Base-by-base conservation (phyloP, 2,113 vertebrate genomes). In the Nannobrachium achirus region DNA sequence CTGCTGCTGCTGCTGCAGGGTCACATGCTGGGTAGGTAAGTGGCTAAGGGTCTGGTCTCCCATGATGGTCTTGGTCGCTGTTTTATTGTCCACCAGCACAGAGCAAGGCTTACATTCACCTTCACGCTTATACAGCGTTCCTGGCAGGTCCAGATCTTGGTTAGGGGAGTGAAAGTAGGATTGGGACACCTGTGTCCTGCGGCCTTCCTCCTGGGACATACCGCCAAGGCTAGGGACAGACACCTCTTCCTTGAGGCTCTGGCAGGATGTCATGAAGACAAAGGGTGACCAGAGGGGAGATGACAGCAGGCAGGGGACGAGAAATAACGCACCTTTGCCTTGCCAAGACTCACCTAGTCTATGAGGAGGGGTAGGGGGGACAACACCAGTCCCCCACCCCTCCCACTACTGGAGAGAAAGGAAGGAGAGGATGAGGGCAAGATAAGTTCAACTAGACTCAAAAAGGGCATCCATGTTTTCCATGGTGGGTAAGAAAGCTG, bases 171-270 rank as follows among this genome's bases (percentile, higher is more conserved):
- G 93, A 82, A 95, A 98, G 18, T 93, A 81, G 20, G 90, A 74
- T 64, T 95, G 91, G 64, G 96, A 90, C 81, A 91, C 93, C 13
- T 92, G 92, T 8, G 87, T 89, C 70, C 93, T 93, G 25, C 88
- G 93, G 64, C 89, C 90, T 38, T 97, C 97, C 75, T 98, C 96
- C 79, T 98, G 95, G 7, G 96, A 96, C 96, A 98, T 98, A 60
- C 92, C 94, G 67, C 92, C 92, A 77, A 86, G 73, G 71, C 79
- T 91, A 15, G 91, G 92, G n/a, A 83, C 69, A 11, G 94, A 82
- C 75, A 93, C 90, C 90, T 91, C 94, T 80, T 96, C 96, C 77
- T 92, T 94, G 86, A 92, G 87, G 83, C 93, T 95, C 81, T 95
- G 95, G 87, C 94, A 94, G 85, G 96, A 93, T 85, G 92, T 98